Evolutionary conservation across 2,888 invertebrate genomes (phyloP), one percentile per base, ranked within the genome.

Genomic region (Cataglyphis rosenhaueri): DNA sequence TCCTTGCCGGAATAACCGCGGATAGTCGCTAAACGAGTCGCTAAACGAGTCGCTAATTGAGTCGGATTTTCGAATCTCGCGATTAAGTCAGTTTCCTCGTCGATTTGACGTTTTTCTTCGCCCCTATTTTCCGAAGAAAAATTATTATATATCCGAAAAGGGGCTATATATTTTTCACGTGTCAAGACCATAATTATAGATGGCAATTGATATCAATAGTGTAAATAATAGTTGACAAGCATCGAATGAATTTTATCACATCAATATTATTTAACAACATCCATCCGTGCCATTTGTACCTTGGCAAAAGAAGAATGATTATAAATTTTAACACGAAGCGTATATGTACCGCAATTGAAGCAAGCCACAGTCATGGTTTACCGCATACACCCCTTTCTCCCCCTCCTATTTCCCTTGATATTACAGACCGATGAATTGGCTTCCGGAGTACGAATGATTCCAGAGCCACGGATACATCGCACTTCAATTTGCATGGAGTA

Each of bases 401-500:
- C 18, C n/a, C 2, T 48, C 8, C 38, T 52, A 64, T 18, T 32
- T 62, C 21, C 44, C 35, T 21, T 65, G 65, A 65, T 62, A 65
- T 64, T 65, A 48, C 66, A 32, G 62, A 76, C 57, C 79, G 62
- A 85, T 82, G 78, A 74, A 84, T 85, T 83, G 71, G 85, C 62
- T 83, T 84, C 79, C 73, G 68, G 81, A 62, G 76, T 81, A 38
- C 38, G 65, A 75, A 55, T 65, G 71, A 52, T 84, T 73, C 84
- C 81, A 44, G 41, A 83, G 62, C 64, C 68, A 78, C 82, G 74
- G 76, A 71, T 70, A 74, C 29, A 76, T 64, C 65, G 62, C 57
- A 57, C 61, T 57, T 59, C 70, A 84, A 90, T 90, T 90, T 90
- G 86, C 90, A 88, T 90, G 81, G 76, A 84, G 84, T 83, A 90